These are phyloP conservation scores for Acestrorhynchus altus DNA, from an alignment of 2,797 vertebrate species.

Conservation along the genomic window DNA sequence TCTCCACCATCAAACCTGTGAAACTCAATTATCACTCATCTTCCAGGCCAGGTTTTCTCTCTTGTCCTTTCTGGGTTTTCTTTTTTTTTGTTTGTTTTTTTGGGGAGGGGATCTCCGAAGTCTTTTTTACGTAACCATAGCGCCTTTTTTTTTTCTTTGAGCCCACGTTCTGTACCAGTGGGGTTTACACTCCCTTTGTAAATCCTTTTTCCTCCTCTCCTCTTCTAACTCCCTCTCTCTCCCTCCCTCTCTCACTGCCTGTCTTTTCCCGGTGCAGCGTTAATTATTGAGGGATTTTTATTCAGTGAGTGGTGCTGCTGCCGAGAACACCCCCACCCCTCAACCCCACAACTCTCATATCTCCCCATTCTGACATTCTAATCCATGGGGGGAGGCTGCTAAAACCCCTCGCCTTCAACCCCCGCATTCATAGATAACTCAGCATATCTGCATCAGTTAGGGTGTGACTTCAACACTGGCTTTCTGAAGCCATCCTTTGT, in stretches of 20 bases:
- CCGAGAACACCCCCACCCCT: conserved; percentile 44
- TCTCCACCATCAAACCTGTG: not conserved
- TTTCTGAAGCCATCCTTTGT: not conserved
- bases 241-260: conserved; percentile 20
- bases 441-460: conserved; percentile 29
- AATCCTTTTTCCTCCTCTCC: conserved; percentile 10
- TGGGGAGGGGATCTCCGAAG: conserved; percentile 27
- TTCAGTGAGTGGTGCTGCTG: conserved; percentile 66
- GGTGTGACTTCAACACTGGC: not conserved
- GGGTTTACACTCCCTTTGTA: conserved; percentile 28
- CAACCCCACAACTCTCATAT: conserved; percentile 63
- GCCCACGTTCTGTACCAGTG: conserved; percentile 18
- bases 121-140: conserved; percentile 20
- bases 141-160: conserved; percentile 16
- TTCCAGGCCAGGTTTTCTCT: not conserved
- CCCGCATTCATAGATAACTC: not conserved
- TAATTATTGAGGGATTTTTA: conserved; percentile 72
- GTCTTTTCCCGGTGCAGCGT: conserved; percentile 63
- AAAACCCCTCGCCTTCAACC: conserved; percentile 42
- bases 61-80: not conserved
- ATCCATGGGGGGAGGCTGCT: conserved; percentile 67
- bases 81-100: conserved; percentile 26
- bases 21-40: conserved; percentile 32
- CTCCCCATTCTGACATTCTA: conserved; percentile 59
- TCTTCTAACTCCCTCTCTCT: not conserved